Percentiles rank a stretch among this genome's conserved stretches.
Conservation (phyloP, 2,797 vertebrate genomes). For the Rhabdophis nuchalis region DNA sequence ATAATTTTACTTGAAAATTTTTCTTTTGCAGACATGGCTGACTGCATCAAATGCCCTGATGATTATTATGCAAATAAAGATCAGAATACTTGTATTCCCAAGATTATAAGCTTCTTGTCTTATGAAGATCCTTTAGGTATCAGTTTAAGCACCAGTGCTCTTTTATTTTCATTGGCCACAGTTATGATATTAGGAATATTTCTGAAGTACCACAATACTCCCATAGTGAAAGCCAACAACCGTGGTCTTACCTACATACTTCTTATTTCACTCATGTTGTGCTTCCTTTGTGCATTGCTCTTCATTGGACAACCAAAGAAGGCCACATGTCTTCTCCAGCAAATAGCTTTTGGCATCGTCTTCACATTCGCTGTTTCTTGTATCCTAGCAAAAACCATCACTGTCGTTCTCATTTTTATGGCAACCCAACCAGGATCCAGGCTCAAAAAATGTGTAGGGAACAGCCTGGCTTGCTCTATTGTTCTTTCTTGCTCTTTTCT, state of each 20-base stretch:
- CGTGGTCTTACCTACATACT: conserved; percentile 5
- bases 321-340: neutral
- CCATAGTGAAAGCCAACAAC: conserved; percentile 41
- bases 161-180: conserved; percentile 8
- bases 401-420: neutral
- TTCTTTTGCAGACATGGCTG: neutral
- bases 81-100: neutral
- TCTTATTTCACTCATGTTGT: neutral
- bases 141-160: neutral
- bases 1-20: neutral
- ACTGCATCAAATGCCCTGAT: neutral
- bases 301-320: neutral
- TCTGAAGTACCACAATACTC: neutral
- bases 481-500: neutral
- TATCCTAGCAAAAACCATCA: neutral
- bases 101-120: neutral
- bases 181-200: conserved; percentile 35
- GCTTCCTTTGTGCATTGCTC: conserved; percentile 23
- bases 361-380: conserved; percentile 1
- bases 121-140: conserved; percentile 33
- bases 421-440: neutral
- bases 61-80: neutral
- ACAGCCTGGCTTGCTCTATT: neutral
- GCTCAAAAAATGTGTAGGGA: neutral
- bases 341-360: neutral